These are phyloP conservation scores for Turritopsis rubra DNA, from an alignment of 30 jellyfish, hydroid and myxozoan species.

Conservation along the genomic window DNA sequence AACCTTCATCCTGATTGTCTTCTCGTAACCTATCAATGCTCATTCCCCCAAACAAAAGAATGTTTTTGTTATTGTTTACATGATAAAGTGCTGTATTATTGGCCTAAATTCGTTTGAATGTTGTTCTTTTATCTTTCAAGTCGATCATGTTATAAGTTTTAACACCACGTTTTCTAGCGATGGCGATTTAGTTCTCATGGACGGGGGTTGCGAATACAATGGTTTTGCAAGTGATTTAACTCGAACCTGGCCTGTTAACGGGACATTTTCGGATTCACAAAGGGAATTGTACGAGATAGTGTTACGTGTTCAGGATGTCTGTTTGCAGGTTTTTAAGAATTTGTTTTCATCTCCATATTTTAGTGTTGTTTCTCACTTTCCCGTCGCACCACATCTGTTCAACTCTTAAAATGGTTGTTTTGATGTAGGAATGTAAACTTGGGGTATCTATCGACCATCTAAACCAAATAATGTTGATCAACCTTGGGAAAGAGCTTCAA, in stretches of 20 bases:
- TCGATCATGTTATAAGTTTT: neutral
- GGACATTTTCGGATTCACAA: conserved; percentile 61
- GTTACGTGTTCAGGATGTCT: conserved; percentile 48
- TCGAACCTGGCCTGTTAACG: conserved; percentile 95
- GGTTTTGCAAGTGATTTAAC: conserved; percentile 88
- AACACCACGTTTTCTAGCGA: conserved; percentile 10
- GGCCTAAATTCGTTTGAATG: neutral
- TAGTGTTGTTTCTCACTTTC: neutral
- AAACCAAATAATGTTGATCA: conserved; percentile 53
- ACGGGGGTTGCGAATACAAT: conserved; percentile 92
- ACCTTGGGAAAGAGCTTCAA: conserved; percentile 74
- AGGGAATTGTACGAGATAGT: conserved; percentile 65
- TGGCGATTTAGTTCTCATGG: conserved; percentile 87
- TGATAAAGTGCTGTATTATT: too few relatives aligned
- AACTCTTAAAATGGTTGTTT: conserved; percentile 16
- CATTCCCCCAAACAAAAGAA: neutral
- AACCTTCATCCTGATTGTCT: too few relatives aligned
- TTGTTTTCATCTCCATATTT: neutral
- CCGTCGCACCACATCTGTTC: too few relatives aligned
- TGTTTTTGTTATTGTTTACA: too few relatives aligned
- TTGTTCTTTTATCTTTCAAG: neutral
- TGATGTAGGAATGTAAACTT: conserved; percentile 43
- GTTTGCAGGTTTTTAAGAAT: conserved; percentile 73
- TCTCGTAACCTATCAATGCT: too few relatives aligned
- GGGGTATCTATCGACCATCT: conserved; percentile 66